phyloP scores from a whole-genome alignment of 2,888 invertebrate genomes.

The Perithous albicinctus region DNA sequence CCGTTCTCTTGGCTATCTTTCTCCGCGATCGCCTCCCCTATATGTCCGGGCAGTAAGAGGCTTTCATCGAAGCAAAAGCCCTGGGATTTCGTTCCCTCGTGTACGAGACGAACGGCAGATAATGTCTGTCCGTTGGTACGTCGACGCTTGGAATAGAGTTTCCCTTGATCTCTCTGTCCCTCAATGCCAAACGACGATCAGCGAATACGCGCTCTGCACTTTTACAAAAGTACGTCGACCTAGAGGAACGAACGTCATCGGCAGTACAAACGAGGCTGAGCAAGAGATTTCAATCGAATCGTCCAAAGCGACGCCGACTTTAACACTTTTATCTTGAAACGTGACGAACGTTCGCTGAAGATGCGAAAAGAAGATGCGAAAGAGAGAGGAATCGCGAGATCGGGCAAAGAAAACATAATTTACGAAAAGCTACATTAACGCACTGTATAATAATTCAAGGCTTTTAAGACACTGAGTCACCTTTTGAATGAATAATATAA shows the following conservation, averaged over 20 bases:
- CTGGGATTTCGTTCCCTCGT: constrained; percentile 49
- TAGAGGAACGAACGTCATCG: constrained; percentile 19
- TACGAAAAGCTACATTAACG: too few relatives aligned
- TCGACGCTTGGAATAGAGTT: constrained; percentile 32
- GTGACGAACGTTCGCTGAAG: neutral
- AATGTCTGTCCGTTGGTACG: neutral
- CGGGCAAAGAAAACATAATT: too few relatives aligned
- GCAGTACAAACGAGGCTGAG: neutral
- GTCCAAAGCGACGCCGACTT: neutral
- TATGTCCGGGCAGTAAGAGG: constrained; percentile 42
- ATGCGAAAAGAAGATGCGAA: constrained; percentile 7
- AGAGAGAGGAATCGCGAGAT: neutral
- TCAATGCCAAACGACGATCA: constrained; percentile 44
- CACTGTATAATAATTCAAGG: too few relatives aligned
- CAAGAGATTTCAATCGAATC: constrained; percentile 25
- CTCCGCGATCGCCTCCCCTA: constrained; percentile 53
- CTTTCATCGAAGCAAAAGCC: constrained; percentile 48
- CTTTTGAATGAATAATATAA: neutral
- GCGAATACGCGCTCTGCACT: constrained; percentile 4
- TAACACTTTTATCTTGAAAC: neutral
- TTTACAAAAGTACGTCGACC: constrained; percentile 16
- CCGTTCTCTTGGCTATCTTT: constrained; percentile 61
- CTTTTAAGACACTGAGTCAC: too few relatives aligned
- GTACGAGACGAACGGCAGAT: constrained; percentile 29
- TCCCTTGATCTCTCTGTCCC: constrained; percentile 52